Evolutionary conservation across 2,113 vertebrate genomes (phyloP).

Genomic region (Ceyx melanurus): DNA sequence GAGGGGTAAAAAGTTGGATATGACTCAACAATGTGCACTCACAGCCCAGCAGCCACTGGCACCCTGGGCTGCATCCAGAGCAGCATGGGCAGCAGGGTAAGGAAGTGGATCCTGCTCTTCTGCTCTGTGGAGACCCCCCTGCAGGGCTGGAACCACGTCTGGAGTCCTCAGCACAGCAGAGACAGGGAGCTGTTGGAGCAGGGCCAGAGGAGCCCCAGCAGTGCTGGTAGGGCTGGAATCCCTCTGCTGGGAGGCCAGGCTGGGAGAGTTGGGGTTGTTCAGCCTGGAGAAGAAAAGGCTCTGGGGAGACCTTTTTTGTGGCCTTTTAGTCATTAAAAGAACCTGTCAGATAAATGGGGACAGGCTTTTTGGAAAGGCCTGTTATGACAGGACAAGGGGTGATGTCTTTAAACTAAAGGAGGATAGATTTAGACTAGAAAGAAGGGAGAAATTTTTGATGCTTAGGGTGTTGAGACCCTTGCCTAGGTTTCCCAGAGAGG

Average conservation of each 20-base stretch:
- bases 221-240: neutral
- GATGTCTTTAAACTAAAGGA: neutral
- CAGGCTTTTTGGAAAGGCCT: fast-evolving
- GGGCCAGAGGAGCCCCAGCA: neutral
- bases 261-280: neutral
- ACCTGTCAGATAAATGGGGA: neutral
- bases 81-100: neutral
- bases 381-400: fast-evolving
- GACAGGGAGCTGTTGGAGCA: fast-evolving
- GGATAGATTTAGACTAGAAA: neutral
- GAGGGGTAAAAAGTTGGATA: fast-evolving
- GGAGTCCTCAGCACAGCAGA: neutral
- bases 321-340: neutral
- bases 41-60: fast-evolving
- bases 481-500: neutral
- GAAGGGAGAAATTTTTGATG: fast-evolving
- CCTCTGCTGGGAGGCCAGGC: neutral
- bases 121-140: neutral
- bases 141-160: neutral
- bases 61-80: neutral
- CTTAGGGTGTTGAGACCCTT: fast-evolving
- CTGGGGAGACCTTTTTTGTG: fast-evolving
- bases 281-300: neutral
- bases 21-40: fast-evolving
- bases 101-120: neutral